Evolutionary conservation across 2,113 vertebrate genomes (phyloP).

Genomic region (Engraulis encrasicolus): DNA sequence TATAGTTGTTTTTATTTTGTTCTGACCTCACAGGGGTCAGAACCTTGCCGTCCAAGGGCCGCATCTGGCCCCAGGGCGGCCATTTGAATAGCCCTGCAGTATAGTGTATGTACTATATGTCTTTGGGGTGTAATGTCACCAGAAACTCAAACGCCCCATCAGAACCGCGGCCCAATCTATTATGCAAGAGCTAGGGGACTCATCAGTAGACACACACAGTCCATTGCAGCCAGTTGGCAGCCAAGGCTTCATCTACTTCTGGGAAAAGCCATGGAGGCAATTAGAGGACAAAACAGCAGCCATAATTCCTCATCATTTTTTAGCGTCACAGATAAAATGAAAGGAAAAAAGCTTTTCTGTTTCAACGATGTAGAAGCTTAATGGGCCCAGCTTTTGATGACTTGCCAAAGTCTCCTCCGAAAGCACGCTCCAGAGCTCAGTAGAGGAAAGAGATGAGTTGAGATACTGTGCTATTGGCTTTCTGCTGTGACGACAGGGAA

Average conservation of each 20-base stretch:
- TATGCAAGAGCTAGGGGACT: background rate
- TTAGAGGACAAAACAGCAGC: background rate
- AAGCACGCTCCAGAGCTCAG: background rate
- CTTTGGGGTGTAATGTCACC: background rate
- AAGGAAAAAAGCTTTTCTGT: background rate
- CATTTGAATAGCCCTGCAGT: no score
- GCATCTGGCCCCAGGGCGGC: no score
- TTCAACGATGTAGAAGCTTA: background rate
- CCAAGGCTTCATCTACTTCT: background rate
- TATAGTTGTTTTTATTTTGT: no score
- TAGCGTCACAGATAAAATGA: background rate
- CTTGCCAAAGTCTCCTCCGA: background rate
- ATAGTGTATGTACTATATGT: no score
- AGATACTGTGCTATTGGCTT: no score
- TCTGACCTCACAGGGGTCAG: no score
- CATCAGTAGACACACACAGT: background rate
- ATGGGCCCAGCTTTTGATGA: background rate
- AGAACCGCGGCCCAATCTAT: background rate
- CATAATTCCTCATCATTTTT: background rate
- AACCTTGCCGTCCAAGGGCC: no score
- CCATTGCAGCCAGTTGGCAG: background rate
- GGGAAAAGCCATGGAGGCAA: background rate
- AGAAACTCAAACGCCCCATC: background rate
- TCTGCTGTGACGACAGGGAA: no score
- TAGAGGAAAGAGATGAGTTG: background rate